phyloP scores from a whole-genome alignment of 2,797 vertebrate species.

The Pantherophis alleghaniensis region DNA sequence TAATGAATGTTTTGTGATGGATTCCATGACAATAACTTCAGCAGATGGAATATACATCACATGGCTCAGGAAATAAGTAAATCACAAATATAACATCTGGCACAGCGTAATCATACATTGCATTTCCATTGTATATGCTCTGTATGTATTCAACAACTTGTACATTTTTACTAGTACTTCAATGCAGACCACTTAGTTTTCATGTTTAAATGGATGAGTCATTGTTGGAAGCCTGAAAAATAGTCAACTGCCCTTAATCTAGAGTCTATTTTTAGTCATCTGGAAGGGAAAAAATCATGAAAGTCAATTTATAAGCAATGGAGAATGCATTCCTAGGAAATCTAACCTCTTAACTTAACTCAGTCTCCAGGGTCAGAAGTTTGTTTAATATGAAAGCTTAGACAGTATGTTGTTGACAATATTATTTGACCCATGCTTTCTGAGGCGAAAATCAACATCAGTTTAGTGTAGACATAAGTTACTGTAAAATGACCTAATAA shows the following conservation, averaged over 20 bases:
- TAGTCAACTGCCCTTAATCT: constrained; percentile 15
- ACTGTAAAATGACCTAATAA: constrained; percentile 4
- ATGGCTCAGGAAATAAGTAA: neutral
- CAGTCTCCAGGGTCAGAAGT: constrained; percentile 5
- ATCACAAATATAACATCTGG: neutral
- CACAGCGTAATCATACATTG: neutral
- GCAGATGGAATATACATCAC: neutral
- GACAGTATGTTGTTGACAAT: constrained; percentile 16
- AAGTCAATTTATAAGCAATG: constrained; percentile 16
- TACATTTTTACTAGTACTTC: neutral
- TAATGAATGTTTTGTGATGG: neutral
- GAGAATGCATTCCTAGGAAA: neutral
- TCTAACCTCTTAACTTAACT: constrained; percentile 17
- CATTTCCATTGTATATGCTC: neutral
- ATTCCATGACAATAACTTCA: neutral
- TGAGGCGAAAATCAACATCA: neutral
- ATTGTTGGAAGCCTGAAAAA: constrained; percentile 4
- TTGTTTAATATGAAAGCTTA: constrained; percentile 26
- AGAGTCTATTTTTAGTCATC: constrained; percentile 11
- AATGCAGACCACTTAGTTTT: constrained; percentile 1
- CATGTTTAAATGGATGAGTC: constrained; percentile 12
- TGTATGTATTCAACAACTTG: fast-evolving
- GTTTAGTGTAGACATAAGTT: constrained; percentile 11
- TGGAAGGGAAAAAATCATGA: neutral
- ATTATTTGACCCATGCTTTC: constrained; percentile 17